phyloP scores from a whole-genome alignment of 2,888 invertebrate species.

The Tenthredo livida region DNA sequence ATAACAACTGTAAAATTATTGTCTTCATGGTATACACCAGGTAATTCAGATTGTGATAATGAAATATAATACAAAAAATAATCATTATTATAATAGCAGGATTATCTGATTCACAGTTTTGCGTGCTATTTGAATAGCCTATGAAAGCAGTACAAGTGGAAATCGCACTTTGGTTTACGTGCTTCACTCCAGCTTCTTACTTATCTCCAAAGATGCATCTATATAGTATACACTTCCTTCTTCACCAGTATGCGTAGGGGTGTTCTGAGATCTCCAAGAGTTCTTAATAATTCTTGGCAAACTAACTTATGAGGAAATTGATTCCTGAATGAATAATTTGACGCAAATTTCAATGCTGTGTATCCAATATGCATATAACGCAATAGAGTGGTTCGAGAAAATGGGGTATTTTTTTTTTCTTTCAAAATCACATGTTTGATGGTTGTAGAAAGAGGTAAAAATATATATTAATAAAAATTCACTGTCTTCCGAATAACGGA shows the following conservation, averaged over 20 bases:
- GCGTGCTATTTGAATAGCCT: background rate
- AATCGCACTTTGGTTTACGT: background rate
- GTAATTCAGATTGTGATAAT: background rate
- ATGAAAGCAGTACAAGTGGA: conserved; percentile 9
- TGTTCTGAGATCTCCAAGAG: background rate
- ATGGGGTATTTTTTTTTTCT: no score
- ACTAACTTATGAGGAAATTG: background rate
- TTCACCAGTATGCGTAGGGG: background rate
- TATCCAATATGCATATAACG: no score
- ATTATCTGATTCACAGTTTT: background rate
- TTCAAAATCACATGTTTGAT: no score
- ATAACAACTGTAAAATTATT: conserved; percentile 35
- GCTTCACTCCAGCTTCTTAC: background rate
- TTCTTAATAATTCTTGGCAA: background rate
- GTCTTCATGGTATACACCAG: conserved; percentile 11
- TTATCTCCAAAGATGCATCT: conserved; percentile 10
- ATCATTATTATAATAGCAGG: background rate
- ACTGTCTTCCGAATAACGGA: background rate
- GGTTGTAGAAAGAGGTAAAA: no score
- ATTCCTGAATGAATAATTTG: background rate
- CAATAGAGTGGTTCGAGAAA: no score
- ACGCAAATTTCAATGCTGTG: no score
- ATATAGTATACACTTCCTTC: background rate
- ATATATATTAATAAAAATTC: background rate
- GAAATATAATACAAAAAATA: background rate